Percentiles rank a stretch among this genome's conserved stretches.
Conservation (phyloP, 64 coral and sea anemone species). For the Platygyra sinensis region DNA sequence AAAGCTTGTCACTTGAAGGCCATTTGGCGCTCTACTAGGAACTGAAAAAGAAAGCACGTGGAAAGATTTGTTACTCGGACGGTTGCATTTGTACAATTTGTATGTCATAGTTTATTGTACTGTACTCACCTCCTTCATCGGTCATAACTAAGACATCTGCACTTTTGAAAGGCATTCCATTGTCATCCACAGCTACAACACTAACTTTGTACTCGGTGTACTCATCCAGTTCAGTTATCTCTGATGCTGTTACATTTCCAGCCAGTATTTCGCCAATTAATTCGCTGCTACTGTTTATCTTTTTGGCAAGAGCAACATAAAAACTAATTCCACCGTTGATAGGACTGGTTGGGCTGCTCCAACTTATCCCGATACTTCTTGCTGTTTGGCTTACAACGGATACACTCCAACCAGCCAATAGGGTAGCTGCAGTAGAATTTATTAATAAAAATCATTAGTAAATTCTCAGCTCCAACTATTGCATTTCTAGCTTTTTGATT, state of each 20-base stretch:
- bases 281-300: not conserved
- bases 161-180: not conserved
- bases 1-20: not conserved
- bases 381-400: not conserved
- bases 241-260: not conserved
- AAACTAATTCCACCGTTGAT: not conserved
- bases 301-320: not conserved
- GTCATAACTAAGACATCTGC: not conserved
- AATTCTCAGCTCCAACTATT: too few relatives aligned
- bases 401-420: not conserved
- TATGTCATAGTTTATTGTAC: too few relatives aligned
- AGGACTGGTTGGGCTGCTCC: too few relatives aligned
- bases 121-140: not conserved
- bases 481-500: too few relatives aligned
- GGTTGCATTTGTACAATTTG: too few relatives aligned
- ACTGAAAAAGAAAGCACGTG: not conserved
- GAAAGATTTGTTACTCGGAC: too few relatives aligned
- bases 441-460: too few relatives aligned
- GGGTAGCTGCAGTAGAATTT: not conserved
- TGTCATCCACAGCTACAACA: not conserved
- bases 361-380: not conserved
- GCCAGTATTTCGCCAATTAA: not conserved
- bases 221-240: not conserved
- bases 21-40: not conserved
- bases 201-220: not conserved